Evolutionary conservation across 2,113 vertebrate genomes (phyloP).

Genomic region (Columba janthina): DNA sequence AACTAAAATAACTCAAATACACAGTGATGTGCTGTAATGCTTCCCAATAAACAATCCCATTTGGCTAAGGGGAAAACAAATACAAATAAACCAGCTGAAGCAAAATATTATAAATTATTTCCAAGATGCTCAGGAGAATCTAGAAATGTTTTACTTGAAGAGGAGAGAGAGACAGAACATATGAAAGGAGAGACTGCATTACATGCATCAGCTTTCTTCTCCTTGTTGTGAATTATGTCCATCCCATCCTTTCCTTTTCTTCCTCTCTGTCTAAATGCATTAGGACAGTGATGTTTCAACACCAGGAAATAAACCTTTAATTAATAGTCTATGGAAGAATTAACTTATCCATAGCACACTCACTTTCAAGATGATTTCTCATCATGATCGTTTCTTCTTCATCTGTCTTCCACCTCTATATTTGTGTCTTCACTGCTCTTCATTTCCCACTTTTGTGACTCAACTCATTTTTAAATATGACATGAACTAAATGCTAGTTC

Average conservation of each 20-base stretch:
- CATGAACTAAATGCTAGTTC: constrained; percentile 8
- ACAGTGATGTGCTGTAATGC: background rate
- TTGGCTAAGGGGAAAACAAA: constrained; percentile 22
- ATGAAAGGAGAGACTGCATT: background rate
- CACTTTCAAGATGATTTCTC: background rate
- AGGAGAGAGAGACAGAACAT: background rate
- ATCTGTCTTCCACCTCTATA: background rate
- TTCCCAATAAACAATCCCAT: constrained; percentile 24
- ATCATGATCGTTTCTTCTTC: background rate
- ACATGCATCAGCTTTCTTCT: background rate
- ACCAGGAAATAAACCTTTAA: constrained; percentile 18
- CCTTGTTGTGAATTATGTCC: background rate
- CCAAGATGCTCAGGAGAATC: background rate
- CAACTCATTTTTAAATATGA: background rate
- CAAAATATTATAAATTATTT: constrained; percentile 19
- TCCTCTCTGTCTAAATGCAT: background rate
- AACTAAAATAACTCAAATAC: background rate
- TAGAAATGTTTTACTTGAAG: background rate
- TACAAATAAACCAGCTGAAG: constrained; percentile 8
- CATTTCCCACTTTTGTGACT: background rate
- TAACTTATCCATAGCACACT: background rate
- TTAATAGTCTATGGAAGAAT: background rate
- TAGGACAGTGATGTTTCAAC: background rate
- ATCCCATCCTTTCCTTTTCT: background rate
- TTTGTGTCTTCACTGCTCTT: background rate